These are phyloP conservation scores for Sturnira hondurensis DNA, from an alignment of 2,113 vertebrate genomes.

Conservation along the genomic window DNA sequence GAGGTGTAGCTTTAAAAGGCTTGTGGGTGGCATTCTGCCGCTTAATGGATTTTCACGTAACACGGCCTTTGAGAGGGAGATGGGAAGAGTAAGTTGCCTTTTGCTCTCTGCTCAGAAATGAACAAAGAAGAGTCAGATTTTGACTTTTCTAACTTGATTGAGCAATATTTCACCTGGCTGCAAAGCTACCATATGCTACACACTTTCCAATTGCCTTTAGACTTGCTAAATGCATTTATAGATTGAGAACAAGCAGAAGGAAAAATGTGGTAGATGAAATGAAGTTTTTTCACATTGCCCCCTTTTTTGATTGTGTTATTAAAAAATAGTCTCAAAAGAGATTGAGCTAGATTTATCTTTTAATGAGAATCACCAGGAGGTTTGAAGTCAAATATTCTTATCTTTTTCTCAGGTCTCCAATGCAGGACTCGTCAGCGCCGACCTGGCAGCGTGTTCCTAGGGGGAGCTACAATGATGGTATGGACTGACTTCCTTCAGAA, in stretches of 20 bases:
- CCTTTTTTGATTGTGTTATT: conserved; percentile 58
- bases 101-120: not conserved
- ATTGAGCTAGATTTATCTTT: conserved; percentile 63
- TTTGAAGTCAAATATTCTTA: conserved; percentile 53
- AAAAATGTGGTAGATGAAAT: conserved; percentile 28
- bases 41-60: not conserved
- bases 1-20: not conserved
- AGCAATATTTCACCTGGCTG: conserved; percentile 45
- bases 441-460: not conserved
- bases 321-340: conserved; percentile 53
- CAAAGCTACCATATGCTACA: not conserved
- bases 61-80: not conserved
- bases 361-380: conserved; percentile 61
- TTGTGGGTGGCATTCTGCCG: not conserved
- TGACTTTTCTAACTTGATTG: conserved; percentile 18
- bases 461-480: not conserved
- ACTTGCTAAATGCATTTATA: conserved; percentile 47
- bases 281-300: conserved; percentile 11
- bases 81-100: not conserved
- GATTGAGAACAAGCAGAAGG: not conserved
- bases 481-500: conserved; percentile 2
- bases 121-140: conserved; percentile 29
- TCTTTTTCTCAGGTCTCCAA: conserved; percentile 41
- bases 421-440: not conserved
- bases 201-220: conserved; percentile 35